These are phyloP conservation scores for Dryobotodes eremita DNA, from an alignment of 2,888 invertebrate genomes.

Conservation along the genomic window DNA sequence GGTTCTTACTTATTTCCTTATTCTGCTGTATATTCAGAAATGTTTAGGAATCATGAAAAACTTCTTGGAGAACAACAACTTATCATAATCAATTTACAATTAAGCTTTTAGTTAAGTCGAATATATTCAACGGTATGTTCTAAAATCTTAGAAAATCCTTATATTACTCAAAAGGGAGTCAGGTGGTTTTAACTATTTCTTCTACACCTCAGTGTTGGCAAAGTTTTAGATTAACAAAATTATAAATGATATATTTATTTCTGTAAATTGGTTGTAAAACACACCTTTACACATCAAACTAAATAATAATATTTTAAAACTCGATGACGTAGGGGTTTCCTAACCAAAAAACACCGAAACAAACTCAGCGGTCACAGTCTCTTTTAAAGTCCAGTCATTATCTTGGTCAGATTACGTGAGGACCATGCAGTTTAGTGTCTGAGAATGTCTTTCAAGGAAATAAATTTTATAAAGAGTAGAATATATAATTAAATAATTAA, in stretches of 20 bases:
- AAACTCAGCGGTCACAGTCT: too few relatives aligned
- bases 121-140: not conserved
- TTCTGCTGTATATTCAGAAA: not conserved
- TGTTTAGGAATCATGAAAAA: not conserved
- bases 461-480: too few relatives aligned
- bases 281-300: too few relatives aligned
- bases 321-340: too few relatives aligned
- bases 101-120: not conserved
- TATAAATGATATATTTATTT: not conserved
- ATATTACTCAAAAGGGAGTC: not conserved
- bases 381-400: not conserved
- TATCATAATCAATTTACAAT: not conserved
- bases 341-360: too few relatives aligned
- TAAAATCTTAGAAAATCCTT: not conserved
- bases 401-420: too few relatives aligned
- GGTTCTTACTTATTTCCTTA: conserved; percentile 17
- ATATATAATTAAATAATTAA: too few relatives aligned
- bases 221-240: not conserved
- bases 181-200: not conserved
- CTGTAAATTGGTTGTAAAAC: not conserved
- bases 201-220: not conserved
- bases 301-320: too few relatives aligned
- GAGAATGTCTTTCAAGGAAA: not conserved
- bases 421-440: too few relatives aligned
- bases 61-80: not conserved